Evolutionary conservation across 2,797 vertebrate genomes (phyloP), one percentile per base, ranked within the genome.

Genomic region (Darevskia nairensis): DNA sequence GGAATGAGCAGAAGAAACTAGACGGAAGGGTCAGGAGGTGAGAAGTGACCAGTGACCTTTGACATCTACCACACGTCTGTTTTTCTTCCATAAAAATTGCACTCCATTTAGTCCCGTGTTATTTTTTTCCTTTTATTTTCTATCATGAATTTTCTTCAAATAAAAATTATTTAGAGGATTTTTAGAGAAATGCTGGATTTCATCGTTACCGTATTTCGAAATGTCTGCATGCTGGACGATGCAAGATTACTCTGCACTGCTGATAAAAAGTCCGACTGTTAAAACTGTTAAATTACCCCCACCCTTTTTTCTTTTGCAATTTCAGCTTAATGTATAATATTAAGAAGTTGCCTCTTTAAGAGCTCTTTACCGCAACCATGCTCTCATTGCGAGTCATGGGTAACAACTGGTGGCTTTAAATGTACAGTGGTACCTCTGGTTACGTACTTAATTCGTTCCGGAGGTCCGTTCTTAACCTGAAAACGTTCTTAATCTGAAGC

Each of bases 111-210:
- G 87, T 94, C 89, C 89, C 88, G 80, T 7, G 84, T 92, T 91
- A 93, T 92, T 93, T 92, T 91, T 35, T 89, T 80, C 50, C 85
- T 86, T 87, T 90, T 89, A 88, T 91, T 90, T 95, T 93, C 91
- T 72, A 80, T 86, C 41, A 80, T 80, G 83, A 91, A 91, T 93
- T 93, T 76, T 88, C 90, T 90, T 91, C 91, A 95, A 90, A 90
- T 39, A 88, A 80, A 90, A 76, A 64, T 19, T 82, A 80, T 87
- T 89, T n/a, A 13, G 88, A 82, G 81, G 86, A 89, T 72, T 90
- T 91, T 82, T 23, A 89, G 82, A 91, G 86, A 92, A 89, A 94
- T 91, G 86, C 92, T 93, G 86, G 25, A 91, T 64, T 93, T 89
- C 89, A 92, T 93, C 78, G 76, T 92, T 86, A 74, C 93, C 88